Percentiles rank a stretch among this genome's conserved stretches.
phyloP scores from a whole-genome alignment of 1,140 invertebrate species.

The Cheumatopsyche charites region DNA sequence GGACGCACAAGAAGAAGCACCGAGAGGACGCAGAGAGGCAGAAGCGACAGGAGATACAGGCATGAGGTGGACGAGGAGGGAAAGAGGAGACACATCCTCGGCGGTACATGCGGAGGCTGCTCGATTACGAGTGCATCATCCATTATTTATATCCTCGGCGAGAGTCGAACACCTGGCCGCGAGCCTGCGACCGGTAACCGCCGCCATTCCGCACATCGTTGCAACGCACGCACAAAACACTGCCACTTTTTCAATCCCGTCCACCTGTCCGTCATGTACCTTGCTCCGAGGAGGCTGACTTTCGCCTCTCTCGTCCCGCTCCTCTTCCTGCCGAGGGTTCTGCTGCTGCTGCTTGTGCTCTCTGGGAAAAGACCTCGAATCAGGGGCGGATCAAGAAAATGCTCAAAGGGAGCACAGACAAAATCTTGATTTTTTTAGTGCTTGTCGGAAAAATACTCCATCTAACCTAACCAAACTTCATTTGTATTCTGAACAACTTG shows the following conservation, averaged over 20 bases:
- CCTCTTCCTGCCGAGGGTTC: neutral
- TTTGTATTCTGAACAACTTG: too few relatives aligned
- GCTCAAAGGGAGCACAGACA: neutral
- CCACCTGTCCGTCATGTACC: neutral
- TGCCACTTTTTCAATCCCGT: neutral
- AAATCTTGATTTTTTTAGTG: too few relatives aligned
- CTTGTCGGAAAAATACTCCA: too few relatives aligned
- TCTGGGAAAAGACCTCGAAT: too few relatives aligned
- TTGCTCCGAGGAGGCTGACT: neutral
- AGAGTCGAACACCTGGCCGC: constrained; percentile 26
- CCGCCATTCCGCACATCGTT: neutral
- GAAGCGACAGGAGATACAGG: too few relatives aligned
- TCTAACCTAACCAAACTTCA: too few relatives aligned
- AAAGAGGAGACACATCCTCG: neutral
- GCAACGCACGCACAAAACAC: neutral
- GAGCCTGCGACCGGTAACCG: neutral
- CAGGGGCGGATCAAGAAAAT: neutral
- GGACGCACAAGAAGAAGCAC: too few relatives aligned
- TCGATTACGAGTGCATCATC: constrained; percentile 26
- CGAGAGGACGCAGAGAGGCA: too few relatives aligned
- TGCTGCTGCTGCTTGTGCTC: too few relatives aligned
- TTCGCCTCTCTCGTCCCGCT: neutral
- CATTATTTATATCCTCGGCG: constrained; percentile 24
- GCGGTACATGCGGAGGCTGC: neutral
- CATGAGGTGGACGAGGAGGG: neutral